Conservation (phyloP, 2,888 invertebrate genomes). For the Harpalus rufipes region DNA sequence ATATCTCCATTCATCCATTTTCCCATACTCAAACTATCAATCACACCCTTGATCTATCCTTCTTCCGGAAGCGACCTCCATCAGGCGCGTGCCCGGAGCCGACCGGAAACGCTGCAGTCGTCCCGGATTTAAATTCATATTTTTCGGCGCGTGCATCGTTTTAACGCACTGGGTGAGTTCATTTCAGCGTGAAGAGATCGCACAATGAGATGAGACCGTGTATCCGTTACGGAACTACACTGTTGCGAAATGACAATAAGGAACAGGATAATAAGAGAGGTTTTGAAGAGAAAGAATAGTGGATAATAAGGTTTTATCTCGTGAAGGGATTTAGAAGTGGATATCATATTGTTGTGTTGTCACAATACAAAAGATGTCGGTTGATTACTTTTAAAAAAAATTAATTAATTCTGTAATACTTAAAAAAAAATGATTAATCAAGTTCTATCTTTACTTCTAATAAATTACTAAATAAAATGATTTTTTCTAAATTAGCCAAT, state of each 20-base stretch:
- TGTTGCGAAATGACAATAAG: slow-evolving; percentile 27
- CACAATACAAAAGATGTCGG: neutral
- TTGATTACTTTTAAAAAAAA: too few relatives aligned
- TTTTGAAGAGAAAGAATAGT: slow-evolving; percentile 25
- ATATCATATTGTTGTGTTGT: neutral
- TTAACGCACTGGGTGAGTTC: slow-evolving; percentile 32
- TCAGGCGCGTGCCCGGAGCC: neutral
- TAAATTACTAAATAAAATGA: too few relatives aligned
- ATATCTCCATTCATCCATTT: neutral
- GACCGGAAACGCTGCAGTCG: slow-evolving; percentile 48
- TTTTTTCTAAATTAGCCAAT: too few relatives aligned
- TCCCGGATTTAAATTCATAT: slow-evolving; percentile 61
- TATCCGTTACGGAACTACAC: slow-evolving; percentile 47
- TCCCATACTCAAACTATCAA: slow-evolving; percentile 38
- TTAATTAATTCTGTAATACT: too few relatives aligned
- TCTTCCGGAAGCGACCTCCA: slow-evolving; percentile 34
- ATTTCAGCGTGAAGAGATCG: slow-evolving; percentile 13
- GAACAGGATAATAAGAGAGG: slow-evolving; percentile 37
- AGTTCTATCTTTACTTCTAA: too few relatives aligned
- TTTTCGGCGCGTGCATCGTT: slow-evolving; percentile 57
- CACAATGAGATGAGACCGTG: slow-evolving; percentile 53
- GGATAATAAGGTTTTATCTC: slow-evolving; percentile 53
- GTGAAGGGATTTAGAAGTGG: slow-evolving; percentile 7
- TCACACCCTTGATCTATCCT: slow-evolving; percentile 4
- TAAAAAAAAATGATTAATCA: too few relatives aligned